phyloP scores from a whole-genome alignment of 2,113 vertebrate genomes.

The Aythya baeri region DNA sequence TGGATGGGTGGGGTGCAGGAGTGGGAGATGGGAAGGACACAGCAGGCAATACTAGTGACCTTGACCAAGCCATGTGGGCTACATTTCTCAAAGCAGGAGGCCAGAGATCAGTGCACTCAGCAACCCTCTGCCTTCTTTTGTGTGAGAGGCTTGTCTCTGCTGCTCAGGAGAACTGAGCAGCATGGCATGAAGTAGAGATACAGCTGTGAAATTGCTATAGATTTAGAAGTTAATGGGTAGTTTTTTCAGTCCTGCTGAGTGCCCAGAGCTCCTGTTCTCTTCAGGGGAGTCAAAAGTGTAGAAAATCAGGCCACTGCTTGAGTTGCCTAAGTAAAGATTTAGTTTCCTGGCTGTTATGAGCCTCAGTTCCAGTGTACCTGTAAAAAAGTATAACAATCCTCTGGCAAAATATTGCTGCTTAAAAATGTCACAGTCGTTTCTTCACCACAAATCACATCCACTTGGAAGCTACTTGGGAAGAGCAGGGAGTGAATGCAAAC shows the following conservation, averaged over 20 bases:
- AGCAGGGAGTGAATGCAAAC: background rate
- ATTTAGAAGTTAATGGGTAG: conserved; percentile 41
- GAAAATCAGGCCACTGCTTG: conserved; percentile 27
- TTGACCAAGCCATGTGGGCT: background rate
- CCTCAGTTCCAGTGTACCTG: rapidly evolving
- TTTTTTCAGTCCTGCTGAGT: background rate
- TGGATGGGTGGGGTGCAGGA: background rate
- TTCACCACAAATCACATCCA: background rate
- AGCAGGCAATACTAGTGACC: background rate
- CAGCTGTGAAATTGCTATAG: conserved; percentile 19
- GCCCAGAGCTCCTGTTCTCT: conserved; percentile 4
- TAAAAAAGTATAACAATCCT: background rate
- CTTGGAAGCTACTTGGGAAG: background rate
- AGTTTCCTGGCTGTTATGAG: background rate
- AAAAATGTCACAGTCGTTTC: background rate
- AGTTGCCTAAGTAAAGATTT: conserved; percentile 40
- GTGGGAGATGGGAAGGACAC: background rate
- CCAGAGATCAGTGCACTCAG: background rate
- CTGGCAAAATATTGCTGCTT: conserved; percentile 4
- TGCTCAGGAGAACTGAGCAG: background rate
- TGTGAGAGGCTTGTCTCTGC: background rate
- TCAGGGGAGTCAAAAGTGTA: background rate
- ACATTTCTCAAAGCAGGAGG: background rate
- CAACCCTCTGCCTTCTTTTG: background rate
- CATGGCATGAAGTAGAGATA: conserved; percentile 1